These are phyloP conservation scores for Campoplex capitator DNA, from an alignment of 2,888 invertebrate species.

Conservation along the genomic window DNA sequence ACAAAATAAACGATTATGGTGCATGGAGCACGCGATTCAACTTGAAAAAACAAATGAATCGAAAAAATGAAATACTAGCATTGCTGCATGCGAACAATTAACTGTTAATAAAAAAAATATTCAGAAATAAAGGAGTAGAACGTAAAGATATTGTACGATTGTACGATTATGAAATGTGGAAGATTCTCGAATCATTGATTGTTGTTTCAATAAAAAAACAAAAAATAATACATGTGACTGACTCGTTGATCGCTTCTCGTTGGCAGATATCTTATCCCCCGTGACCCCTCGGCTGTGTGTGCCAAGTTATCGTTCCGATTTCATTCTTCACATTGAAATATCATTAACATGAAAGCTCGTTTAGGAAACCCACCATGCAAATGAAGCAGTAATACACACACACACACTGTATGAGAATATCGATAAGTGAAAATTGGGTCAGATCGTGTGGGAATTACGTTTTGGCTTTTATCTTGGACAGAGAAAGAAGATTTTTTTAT, in stretches of 20 bases:
- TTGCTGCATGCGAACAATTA: too few species aligned
- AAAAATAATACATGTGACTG: conserved; percentile 10
- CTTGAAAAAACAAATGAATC: neutral
- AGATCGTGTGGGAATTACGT: neutral
- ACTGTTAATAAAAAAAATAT: neutral
- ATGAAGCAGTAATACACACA: conserved; percentile 5
- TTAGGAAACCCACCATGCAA: neutral
- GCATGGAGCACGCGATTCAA: neutral
- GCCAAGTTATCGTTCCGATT: conserved; percentile 45
- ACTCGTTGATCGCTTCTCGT: conserved; percentile 36
- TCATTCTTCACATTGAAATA: conserved; percentile 24
- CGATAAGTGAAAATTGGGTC: conserved; percentile 53
- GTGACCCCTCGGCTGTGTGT: conserved; percentile 47
- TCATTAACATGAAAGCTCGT: neutral
- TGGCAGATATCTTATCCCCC: conserved; percentile 57
- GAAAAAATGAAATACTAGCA: neutral
- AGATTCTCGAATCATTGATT: conserved; percentile 25
- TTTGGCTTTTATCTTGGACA: neutral
- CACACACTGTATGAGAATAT: neutral
- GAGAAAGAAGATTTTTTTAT: neutral
- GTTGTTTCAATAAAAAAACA: neutral
- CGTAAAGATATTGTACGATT: neutral
- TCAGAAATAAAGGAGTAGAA: neutral
- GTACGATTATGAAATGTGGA: conserved; percentile 2
- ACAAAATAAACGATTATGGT: neutral